A percentile compares a stretch with the other conserved stretches of the same genome.
These are phyloP conservation scores for Orius insidiosus DNA, from an alignment of 1,140 invertebrate species.

Conservation along the genomic window DNA sequence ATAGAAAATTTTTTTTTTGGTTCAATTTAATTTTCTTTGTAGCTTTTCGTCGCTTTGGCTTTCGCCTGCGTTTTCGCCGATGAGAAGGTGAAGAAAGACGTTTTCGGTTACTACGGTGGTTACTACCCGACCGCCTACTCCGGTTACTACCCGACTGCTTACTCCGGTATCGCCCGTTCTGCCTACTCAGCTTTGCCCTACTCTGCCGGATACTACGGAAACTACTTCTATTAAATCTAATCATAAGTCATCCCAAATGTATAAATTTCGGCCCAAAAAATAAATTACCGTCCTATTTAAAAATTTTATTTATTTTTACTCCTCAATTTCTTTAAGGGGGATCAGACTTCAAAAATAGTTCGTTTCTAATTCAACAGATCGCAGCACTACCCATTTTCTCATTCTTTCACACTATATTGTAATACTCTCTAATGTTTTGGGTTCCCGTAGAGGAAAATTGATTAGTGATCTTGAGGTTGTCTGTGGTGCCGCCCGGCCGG, in stretches of 20 bases:
- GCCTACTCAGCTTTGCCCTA: not conserved
- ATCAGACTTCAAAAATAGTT: too few relatives aligned
- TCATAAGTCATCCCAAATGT: not conserved
- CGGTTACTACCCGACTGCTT: not conserved
- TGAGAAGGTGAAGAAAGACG: slow-evolving; percentile 15
- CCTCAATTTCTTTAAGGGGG: too few relatives aligned
- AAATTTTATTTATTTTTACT: not conserved
- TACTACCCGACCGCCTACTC: not conserved
- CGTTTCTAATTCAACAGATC: too few relatives aligned
- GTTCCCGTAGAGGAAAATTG: too few relatives aligned
- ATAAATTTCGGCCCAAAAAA: not conserved
- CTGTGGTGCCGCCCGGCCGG: too few relatives aligned
- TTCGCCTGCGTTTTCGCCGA: slow-evolving; percentile 13
- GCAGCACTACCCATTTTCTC: too few relatives aligned
- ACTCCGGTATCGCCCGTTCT: not conserved
- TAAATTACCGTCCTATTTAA: not conserved
- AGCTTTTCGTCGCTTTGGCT: slow-evolving; percentile 12
- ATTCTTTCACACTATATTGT: too few relatives aligned
- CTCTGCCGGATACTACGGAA: slow-evolving; percentile 1
- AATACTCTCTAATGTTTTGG: too few relatives aligned
- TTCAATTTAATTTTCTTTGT: not conserved
- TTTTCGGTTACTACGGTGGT: slow-evolving; percentile 9
- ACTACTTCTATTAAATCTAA: not conserved
- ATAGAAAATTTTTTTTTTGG: too few relatives aligned
- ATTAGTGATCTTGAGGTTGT: too few relatives aligned